Evolutionary conservation across 1,140 invertebrate genomes (phyloP), one percentile per base, ranked within the genome.

Genomic region (Scaptomyza pallida): DNA sequence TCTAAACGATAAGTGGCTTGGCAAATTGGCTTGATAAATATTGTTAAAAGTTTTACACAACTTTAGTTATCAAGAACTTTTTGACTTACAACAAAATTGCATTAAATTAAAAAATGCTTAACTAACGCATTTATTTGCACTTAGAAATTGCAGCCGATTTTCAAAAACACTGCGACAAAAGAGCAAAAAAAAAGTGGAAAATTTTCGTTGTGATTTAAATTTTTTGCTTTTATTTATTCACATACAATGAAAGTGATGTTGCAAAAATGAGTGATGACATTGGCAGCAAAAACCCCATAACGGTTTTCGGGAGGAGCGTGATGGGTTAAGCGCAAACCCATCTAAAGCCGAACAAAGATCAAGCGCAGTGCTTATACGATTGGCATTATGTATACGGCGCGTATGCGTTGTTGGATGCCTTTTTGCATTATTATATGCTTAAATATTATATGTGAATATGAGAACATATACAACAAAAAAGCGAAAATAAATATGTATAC

Each of bases 191-290:
- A 13, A 9, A 35, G 2, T 37, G 33, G n/a, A n/a, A n/a, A n/a
- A n/a, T n/a, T n/a, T n/a, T 40, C 44, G 50, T 35, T 74, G 47
- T 56, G 63, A 30, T 30, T 30, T 30, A 9, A 30, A 30, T 80
- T 80, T 82, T 78, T 50, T 60, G 70, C 33, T 80, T 80, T 85
- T 85, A 86, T 81, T 86, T 86, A 81, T 78, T 76, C 60, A 62
- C 60, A 72, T 30, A 61, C 50, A 65, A 65, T 73, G 75, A 55
- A 72, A 85, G 75, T 86, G 80, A 52, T 59, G 57, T 65, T 65
- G 61, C n/a, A n/a, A 67, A 80, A 56, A 86, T 85, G 80, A 85
- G 68, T 86, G 80, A 85, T 86, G 77, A 72, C 68, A 74, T 74
- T 82, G 78, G 59, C 54, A 65, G 55, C 13, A 54, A 54, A 55